Evolutionary conservation across 2,113 vertebrate species (phyloP), one percentile per base, ranked within the genome.

Genomic region (Python bivittatus): DNA sequence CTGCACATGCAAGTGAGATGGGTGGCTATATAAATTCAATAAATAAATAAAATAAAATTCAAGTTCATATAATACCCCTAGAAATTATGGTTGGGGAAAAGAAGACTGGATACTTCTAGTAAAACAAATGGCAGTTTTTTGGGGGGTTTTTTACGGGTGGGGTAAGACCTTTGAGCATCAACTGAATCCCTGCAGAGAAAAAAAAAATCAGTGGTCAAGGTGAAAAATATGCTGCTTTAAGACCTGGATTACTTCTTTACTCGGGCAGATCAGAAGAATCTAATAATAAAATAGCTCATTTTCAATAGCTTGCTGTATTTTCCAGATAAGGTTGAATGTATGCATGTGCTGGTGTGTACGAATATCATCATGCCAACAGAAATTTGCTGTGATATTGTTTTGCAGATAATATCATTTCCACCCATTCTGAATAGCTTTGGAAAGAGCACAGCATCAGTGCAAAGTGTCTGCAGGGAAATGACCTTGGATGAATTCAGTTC

Each of bases 101-200:
- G n/a, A n/a, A n/a, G n/a, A n/a, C n/a, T n/a, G 85, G 56, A 88
- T 91, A 86, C 91, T 94, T 93, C 91, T 90, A 95, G n/a, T 60
- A 94, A 88, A 57, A 93, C 1, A 91, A 1, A 1, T 83, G 56
- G 27, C 61, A 92, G n/a, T 8, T 58, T 83, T 25, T 29, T 33
- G 64, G 84, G 61, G 10, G n/a, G n/a, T 1, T 6, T 6, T 68
- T 68, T 68, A 17, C 92, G 84, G 72, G n/a, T 94, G 87, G 72
- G 54, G 58, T 33, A 87, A 93, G 52, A 22, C 29, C 44, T 94
- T 86, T 58, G 29, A 95, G 42, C 22, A 92, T 20, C 17, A 87
- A 4, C 29, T 94, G 91, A 95, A 94, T 91, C 72, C 61, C 90
- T 68, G 42, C 44, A 87, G 92, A 92, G 56, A 72, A 95, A 33